Evolutionary conservation across 2,888 invertebrate genomes (phyloP).

Genomic region (Caenorhabditis virilis): DNA sequence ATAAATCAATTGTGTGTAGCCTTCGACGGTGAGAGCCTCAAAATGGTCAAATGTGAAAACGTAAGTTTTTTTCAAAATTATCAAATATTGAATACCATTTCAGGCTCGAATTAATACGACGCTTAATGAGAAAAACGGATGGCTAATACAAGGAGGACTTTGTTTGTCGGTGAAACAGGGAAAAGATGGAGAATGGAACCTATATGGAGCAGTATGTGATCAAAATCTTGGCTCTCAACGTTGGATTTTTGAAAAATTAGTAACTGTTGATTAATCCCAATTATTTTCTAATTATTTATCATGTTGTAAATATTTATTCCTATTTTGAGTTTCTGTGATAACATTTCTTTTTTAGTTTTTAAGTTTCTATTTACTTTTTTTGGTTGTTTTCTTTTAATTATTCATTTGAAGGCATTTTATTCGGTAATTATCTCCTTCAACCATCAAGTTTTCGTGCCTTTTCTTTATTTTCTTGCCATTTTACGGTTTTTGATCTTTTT

Average conservation of each 20-base stretch:
- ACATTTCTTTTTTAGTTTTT: background rate
- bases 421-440: background rate
- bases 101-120: conserved; percentile 24
- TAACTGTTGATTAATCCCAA: conserved; percentile 17
- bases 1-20: conserved; percentile 53
- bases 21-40: conserved; percentile 32
- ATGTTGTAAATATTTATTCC: background rate
- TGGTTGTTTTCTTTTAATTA: background rate
- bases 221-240: conserved; percentile 49
- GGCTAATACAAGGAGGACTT: conserved; percentile 40
- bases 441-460: too few relatives aligned
- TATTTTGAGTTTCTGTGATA: background rate
- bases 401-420: background rate
- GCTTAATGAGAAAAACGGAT: conserved; percentile 44
- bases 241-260: conserved; percentile 62
- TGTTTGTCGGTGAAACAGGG: conserved; percentile 36
- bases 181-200: conserved; percentile 23
- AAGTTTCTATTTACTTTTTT: background rate
- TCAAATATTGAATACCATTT: too few relatives aligned
- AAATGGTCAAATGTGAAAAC: conserved; percentile 22
- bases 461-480: background rate
- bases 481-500: background rate
- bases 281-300: background rate
- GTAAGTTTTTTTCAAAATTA: conserved; percentile 18
- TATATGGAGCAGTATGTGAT: conserved; percentile 49